Evolutionary conservation across 35 echinoderm and acorn worm genomes (phyloP).

Genomic region (Heliocidaris erythrogramma): DNA sequence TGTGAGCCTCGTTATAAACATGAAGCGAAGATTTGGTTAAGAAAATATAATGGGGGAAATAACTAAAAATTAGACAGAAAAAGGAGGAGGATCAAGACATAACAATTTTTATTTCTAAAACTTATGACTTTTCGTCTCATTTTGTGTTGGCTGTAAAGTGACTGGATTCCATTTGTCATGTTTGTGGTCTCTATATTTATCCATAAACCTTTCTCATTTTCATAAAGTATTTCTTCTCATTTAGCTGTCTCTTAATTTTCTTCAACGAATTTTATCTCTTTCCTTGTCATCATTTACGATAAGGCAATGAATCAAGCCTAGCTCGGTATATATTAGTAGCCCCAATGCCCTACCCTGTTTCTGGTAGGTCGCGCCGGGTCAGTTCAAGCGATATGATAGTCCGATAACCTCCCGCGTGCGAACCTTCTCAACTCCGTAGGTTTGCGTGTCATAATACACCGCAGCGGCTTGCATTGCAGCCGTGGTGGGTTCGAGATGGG

Average conservation of each 20-base stretch:
- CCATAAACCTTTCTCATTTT: not conserved
- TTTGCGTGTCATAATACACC: not conserved
- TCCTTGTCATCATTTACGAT: slow-evolving; percentile 10
- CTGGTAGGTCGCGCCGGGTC: slow-evolving; percentile 4
- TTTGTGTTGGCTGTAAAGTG: not conserved
- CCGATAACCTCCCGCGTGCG: slow-evolving; percentile 5
- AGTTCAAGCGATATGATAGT: not conserved
- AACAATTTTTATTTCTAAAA: no score
- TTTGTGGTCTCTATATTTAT: not conserved
- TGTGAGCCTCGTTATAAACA: no score
- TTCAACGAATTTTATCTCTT: not conserved
- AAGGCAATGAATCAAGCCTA: slow-evolving; percentile 5
- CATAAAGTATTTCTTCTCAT: not conserved
- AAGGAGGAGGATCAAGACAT: no score
- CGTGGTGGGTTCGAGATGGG: not conserved
- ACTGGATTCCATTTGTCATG: not conserved
- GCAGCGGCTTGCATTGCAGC: not conserved
- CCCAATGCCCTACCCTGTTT: not conserved
- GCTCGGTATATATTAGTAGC: not conserved
- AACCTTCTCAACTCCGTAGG: not conserved
- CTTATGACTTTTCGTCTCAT: not conserved
- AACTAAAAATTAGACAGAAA: no score
- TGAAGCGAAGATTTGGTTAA: no score
- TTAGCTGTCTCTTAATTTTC: not conserved
- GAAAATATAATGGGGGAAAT: no score